Evolutionary conservation across 2,888 invertebrate species (phyloP), one percentile per base, ranked within the genome.

Genomic region (Leucophora obtusa): DNA sequence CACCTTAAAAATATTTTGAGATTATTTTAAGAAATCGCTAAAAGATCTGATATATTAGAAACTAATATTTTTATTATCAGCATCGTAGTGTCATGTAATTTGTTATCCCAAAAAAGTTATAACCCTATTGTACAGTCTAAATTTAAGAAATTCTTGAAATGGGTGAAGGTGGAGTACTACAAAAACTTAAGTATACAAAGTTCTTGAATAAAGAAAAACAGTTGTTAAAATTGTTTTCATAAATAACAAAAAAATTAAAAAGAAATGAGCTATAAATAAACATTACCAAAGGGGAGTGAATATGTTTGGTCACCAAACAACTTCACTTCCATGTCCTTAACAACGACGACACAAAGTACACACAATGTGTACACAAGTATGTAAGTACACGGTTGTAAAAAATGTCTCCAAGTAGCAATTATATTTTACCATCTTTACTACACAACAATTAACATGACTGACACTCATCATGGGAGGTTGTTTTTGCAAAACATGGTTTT

Each of bases 221-320:
- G 73, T 77, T 77, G 81, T 81, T 77, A 77, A 80, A 69, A 65
- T 65, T 76, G 63, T 73, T 66, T 73, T 69, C 51, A 43, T 54
- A 62, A 33, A 66, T 66, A 58, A 51, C 38, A 43, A 68, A 59
- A 24, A 24, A 43, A 43, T 38, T 17, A 28, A 47, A 75, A 75
- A 72, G 69, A 76, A 76, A 80, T 73, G 80, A 73, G 69, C 63
- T 69, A 63, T 76, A 80, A 80, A 80, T 73, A 80, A 80, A 79
- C 74, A 79, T 68, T 71, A 70, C 59, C 58, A 72, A 66, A 38
- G 68, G 82, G 82, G 81, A 81, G 82, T 83, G 77, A 83, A 81
- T 69, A 63, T 75, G 79, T 83, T 82, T 82, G 81, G 78, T 81
- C 80, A 69, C 76, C 66, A 72, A 63, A 56, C 71, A 73, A 53